A percentile compares a stretch with the other conserved stretches of the same genome.
These are phyloP conservation scores for Semaprochilodus insignis DNA, from an alignment of 2,797 vertebrate genomes.

Conservation along the genomic window DNA sequence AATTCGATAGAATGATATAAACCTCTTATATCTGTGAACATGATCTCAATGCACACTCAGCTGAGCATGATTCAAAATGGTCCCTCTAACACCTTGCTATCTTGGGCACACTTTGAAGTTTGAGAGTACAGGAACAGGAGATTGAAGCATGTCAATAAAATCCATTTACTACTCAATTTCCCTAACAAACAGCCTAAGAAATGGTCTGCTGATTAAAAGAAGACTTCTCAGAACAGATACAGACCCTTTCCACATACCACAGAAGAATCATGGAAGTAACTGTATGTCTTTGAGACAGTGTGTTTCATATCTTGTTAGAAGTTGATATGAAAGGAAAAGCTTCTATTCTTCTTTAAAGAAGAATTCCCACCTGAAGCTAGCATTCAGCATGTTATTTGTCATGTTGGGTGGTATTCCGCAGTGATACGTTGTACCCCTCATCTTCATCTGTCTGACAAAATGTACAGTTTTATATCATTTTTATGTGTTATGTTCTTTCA, in stretches of 20 bases:
- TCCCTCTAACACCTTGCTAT: background rate
- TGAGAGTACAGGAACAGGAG: background rate
- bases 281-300: constrained; percentile 19
- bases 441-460: too few relatives aligned
- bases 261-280: constrained; percentile 44
- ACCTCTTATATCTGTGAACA: background rate
- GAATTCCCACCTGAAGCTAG: too few relatives aligned
- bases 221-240: constrained; percentile 29
- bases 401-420: too few relatives aligned
- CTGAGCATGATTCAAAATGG: background rate
- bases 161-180: constrained; percentile 32
- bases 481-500: too few relatives aligned
- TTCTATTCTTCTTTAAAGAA: background rate
- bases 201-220: constrained; percentile 22
- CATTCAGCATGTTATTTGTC: too few relatives aligned
- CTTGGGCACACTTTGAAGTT: background rate
- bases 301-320: constrained; percentile 7
- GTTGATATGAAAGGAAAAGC: background rate
- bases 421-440: too few relatives aligned
- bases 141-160: constrained; percentile 15
- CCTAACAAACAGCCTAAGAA: constrained; percentile 4
- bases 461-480: too few relatives aligned
- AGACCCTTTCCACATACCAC: constrained; percentile 4
- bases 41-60: background rate
- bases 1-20: background rate